Conservation (phyloP, 2,113 vertebrate species). For the Boulengeromyrus knoepffleri region DNA sequence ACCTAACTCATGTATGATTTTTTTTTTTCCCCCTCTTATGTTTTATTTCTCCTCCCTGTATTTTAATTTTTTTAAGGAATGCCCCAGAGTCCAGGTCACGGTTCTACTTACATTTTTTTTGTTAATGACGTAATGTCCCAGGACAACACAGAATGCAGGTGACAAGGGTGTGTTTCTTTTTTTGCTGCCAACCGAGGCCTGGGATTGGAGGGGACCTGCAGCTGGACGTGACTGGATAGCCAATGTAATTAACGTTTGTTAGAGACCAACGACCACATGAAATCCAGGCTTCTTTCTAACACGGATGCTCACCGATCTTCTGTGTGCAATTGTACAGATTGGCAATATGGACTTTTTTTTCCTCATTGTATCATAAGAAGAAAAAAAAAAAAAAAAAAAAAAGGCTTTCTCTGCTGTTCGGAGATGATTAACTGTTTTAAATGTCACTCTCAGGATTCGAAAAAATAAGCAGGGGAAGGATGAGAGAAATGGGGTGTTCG, state of each 20-base stretch:
- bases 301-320: conserved; percentile 59
- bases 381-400: conserved; percentile 35
- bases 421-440: conserved; percentile 78
- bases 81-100: conserved; percentile 54
- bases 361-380: conserved; percentile 79
- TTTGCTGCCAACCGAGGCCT: conserved; percentile 52
- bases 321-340: conserved; percentile 73
- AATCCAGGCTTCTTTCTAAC: conserved; percentile 70
- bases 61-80: conserved; percentile 39
- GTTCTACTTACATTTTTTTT: conserved; percentile 28
- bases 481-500: conserved; percentile 24
- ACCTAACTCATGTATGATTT: background rate
- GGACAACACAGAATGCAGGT: conserved; percentile 56
- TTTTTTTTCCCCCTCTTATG: background rate
- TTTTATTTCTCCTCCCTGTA: background rate
- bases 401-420: conserved; percentile 78
- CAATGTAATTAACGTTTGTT: conserved; percentile 67
- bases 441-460: conserved; percentile 97
- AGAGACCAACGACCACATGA: conserved; percentile 10
- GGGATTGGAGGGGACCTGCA: conserved; percentile 61
- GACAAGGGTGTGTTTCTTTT: conserved; percentile 42
- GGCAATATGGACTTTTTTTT: conserved; percentile 71
- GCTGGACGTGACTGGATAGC: conserved; percentile 65
- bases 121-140: conserved; percentile 34
- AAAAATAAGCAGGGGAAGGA: conserved; percentile 71